Evolutionary conservation across 1,140 invertebrate species (phyloP).

Genomic region (Drosophila bocqueti): DNA sequence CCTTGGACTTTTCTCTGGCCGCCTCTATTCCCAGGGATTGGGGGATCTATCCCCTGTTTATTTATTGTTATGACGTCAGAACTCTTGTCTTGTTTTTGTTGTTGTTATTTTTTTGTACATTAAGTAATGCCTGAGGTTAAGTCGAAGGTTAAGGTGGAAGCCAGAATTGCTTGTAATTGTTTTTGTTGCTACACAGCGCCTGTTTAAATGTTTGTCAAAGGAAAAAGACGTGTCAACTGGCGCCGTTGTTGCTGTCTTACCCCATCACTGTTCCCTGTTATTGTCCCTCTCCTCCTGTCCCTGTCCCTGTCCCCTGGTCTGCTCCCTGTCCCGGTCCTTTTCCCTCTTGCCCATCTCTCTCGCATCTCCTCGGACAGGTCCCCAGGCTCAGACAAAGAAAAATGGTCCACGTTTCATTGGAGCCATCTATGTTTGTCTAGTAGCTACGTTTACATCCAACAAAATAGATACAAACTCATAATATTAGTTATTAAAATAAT

Average conservation of each 20-base stretch:
- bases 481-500: background rate
- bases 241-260: conserved; percentile 46
- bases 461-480: too few species aligned
- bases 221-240: conserved; percentile 72
- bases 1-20: background rate
- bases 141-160: conserved; percentile 48
- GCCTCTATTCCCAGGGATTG: too few species aligned
- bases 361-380: conserved; percentile 30
- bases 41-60: conserved; percentile 26
- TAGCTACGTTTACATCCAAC: background rate
- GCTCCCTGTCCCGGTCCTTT: background rate
- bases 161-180: conserved; percentile 72
- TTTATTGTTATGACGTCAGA: conserved; percentile 77
- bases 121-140: conserved; percentile 23
- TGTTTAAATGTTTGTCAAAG: conserved; percentile 76
- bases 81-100: background rate
- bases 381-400: conserved; percentile 61
- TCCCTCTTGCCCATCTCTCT: background rate
- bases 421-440: conserved; percentile 52
- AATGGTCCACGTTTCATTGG: conserved; percentile 75
- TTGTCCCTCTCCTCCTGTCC: background rate
- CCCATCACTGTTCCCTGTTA: background rate
- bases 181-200: conserved; percentile 54
- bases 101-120: background rate
- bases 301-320: background rate